phyloP scores from a whole-genome alignment of 2,888 invertebrate species.

The Entomobrya proxima region DNA sequence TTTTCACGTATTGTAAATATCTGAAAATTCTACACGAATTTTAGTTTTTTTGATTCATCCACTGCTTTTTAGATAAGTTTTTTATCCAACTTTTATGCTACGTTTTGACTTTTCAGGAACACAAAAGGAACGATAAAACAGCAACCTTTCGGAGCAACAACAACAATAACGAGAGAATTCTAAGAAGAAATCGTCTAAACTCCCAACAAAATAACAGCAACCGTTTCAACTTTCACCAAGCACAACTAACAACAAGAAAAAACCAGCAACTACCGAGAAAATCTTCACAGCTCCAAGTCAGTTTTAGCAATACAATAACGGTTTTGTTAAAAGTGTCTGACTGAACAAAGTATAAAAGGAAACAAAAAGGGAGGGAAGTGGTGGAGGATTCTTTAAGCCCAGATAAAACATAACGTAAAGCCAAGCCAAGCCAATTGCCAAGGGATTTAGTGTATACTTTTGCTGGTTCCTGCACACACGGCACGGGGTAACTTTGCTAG shows the following conservation, averaged over 20 bases:
- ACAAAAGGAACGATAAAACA: slow-evolving; percentile 8
- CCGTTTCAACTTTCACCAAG: slow-evolving; percentile 11
- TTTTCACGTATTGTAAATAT: too few species aligned
- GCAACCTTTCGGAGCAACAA: not conserved
- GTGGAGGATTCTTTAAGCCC: slow-evolving; percentile 50
- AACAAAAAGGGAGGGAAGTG: slow-evolving; percentile 32
- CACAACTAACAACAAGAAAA: slow-evolving; percentile 1
- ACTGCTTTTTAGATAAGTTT: not conserved
- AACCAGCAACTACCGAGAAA: slow-evolving; percentile 11
- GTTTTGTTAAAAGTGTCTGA: slow-evolving; percentile 64
- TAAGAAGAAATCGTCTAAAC: slow-evolving; percentile 5
- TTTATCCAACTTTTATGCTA: slow-evolving; percentile 11
- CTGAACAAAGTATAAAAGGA: not conserved
- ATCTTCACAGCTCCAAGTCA: slow-evolving; percentile 27
- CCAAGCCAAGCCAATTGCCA: slow-evolving; percentile 74
- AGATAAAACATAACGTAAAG: slow-evolving; percentile 68
- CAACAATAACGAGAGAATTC: not conserved
- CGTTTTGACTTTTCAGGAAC: slow-evolving; percentile 11
- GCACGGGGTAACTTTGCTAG: slow-evolving; percentile 11
- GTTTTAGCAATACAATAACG: slow-evolving; percentile 47
- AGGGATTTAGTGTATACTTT: slow-evolving; percentile 72
- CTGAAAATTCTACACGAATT: too few species aligned
- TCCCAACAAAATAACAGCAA: slow-evolving; percentile 17
- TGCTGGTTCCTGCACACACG: slow-evolving; percentile 46
- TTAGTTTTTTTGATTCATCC: too few species aligned